phyloP scores from a whole-genome alignment of 2,113 vertebrate genomes.

The Collichthys lucidus region DNA sequence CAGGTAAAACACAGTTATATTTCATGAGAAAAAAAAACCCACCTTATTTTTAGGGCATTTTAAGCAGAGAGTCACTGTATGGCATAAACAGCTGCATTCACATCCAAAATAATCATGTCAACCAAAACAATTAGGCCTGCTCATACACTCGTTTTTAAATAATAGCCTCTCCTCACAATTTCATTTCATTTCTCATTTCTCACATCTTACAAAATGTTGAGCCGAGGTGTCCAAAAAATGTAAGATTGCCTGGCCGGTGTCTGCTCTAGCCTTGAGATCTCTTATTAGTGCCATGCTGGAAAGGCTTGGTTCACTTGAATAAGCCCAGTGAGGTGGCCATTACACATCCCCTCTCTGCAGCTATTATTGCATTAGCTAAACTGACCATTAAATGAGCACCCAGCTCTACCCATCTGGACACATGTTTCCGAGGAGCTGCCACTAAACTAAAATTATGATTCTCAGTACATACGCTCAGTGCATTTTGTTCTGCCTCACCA shows the following conservation, averaged over 20 bases:
- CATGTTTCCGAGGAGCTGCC: conserved; percentile 36
- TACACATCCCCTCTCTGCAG: conserved; percentile 66
- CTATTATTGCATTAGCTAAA: conserved; percentile 82
- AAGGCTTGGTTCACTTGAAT: conserved; percentile 69
- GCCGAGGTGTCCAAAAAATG: conserved; percentile 48
- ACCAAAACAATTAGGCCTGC: conserved; percentile 16
- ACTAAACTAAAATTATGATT: conserved; percentile 32
- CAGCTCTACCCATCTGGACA: conserved; percentile 69
- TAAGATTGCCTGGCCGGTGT: conserved; percentile 58
- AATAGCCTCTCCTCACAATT: background rate
- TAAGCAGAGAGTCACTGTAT: background rate
- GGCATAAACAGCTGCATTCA: background rate
- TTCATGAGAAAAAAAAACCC: no score
- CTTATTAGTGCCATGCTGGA: conserved; percentile 64
- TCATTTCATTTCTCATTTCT: conserved; percentile 23
- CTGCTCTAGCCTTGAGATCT: conserved; percentile 60
- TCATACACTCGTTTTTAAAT: conserved; percentile 28
- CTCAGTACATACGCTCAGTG: background rate
- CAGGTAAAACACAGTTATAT: background rate
- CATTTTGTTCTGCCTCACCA: conserved; percentile 26
- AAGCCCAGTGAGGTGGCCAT: conserved; percentile 67
- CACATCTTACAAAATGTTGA: conserved; percentile 8
- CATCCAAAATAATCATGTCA: conserved; percentile 11
- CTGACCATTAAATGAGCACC: conserved; percentile 81
- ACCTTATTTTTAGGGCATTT: no score